Evolutionary conservation across 2,113 vertebrate genomes (phyloP).

Genomic region (Eublepharis macularius): DNA sequence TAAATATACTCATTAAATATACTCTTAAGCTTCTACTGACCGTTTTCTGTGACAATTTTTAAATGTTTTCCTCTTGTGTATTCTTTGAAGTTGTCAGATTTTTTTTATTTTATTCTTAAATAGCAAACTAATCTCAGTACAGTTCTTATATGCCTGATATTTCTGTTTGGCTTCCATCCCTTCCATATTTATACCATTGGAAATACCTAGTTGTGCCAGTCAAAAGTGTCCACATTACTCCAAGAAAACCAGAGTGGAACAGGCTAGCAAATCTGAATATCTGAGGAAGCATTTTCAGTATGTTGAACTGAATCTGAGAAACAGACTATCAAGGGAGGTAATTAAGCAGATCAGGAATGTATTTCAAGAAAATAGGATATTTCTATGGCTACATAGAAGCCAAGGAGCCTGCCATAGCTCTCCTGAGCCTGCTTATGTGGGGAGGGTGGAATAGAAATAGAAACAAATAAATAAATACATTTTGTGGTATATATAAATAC

Average conservation of each 20-base stretch:
- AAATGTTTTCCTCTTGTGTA: constrained; percentile 7
- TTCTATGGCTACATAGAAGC: background rate
- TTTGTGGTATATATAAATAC: background rate
- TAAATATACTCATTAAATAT: too few species aligned
- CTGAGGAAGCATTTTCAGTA: background rate
- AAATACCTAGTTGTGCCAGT: constrained; percentile 10
- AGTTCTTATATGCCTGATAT: background rate
- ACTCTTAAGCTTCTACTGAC: too few species aligned
- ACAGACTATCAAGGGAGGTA: background rate
- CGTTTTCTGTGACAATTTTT: background rate
- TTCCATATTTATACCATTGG: background rate
- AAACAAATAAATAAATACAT: too few species aligned
- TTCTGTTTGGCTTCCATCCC: background rate
- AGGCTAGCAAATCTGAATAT: background rate
- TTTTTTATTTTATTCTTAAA: background rate
- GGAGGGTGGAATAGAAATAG: too few species aligned
- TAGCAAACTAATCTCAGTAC: background rate
- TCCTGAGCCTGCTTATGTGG: too few species aligned
- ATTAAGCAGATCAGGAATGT: background rate
- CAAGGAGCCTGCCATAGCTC: too few species aligned
- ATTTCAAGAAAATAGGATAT: constrained; percentile 4
- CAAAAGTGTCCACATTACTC: background rate
- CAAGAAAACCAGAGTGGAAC: background rate
- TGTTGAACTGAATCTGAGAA: background rate
- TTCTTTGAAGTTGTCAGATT: constrained; percentile 17